Evolutionary conservation across 1,140 invertebrate species (phyloP).

Genomic region (Drosophila lini): DNA sequence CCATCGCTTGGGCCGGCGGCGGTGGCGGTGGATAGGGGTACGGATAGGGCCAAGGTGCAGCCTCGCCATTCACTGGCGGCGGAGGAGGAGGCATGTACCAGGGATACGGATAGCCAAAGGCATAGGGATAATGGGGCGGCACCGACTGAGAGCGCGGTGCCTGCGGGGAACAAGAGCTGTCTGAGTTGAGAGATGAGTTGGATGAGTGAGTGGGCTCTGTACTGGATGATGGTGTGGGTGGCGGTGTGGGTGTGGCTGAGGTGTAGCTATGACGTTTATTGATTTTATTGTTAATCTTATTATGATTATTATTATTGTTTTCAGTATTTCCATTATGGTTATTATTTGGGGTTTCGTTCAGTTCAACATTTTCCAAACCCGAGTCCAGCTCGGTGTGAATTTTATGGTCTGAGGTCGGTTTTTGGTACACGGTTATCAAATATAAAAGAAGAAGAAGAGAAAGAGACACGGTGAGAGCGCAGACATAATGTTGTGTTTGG

Average conservation of each 20-base stretch:
- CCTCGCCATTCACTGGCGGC: slow-evolving; percentile 19
- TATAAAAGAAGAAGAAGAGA: slow-evolving; percentile 80
- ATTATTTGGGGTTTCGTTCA: slow-evolving; percentile 78
- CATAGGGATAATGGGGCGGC: slow-evolving; percentile 75
- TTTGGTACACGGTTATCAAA: slow-evolving; percentile 79
- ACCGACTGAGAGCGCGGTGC: slow-evolving; percentile 61
- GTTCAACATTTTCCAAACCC: slow-evolving; percentile 82
- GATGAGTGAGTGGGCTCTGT: slow-evolving; percentile 64
- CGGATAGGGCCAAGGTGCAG: slow-evolving; percentile 62
- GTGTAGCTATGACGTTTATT: slow-evolving; percentile 71
- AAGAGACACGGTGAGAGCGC: slow-evolving; percentile 79
- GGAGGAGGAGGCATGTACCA: slow-evolving; percentile 72
- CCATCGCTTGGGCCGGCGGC: slow-evolving; percentile 38
- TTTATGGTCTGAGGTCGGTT: slow-evolving; percentile 80
- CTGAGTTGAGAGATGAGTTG: slow-evolving; percentile 73
- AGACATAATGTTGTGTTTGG: slow-evolving; percentile 58
- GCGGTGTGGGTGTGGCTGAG: slow-evolving; percentile 36
- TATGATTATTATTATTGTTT: slow-evolving; percentile 60
- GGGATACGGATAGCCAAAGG: slow-evolving; percentile 69
- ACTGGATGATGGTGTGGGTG: slow-evolving; percentile 24
- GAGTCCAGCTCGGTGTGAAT: slow-evolving; percentile 81
- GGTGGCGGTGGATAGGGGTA: slow-evolving; percentile 68
- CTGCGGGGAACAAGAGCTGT: slow-evolving; percentile 60
- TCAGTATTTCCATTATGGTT: slow-evolving; percentile 62
- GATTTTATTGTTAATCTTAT: slow-evolving; percentile 71